These are phyloP conservation scores for Cynodonichthys magdalenae DNA, from an alignment of 2,797 vertebrate species.

Conservation along the genomic window DNA sequence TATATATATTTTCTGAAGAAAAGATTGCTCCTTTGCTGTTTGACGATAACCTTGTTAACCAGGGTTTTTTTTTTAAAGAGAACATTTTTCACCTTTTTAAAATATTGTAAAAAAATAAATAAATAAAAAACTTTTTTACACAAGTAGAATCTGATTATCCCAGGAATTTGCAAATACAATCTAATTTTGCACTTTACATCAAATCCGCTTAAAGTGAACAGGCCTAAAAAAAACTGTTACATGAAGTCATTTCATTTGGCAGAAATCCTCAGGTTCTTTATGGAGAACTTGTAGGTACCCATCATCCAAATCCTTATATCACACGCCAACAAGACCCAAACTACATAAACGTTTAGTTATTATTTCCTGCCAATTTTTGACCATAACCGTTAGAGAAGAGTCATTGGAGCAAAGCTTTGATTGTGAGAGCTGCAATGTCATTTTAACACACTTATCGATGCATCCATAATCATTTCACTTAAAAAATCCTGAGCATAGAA, in stretches of 20 bases:
- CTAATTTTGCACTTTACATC: conserved; percentile 86
- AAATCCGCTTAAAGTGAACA: conserved; percentile 71
- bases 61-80: conserved; percentile 68
- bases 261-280: conserved; percentile 69
- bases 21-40: conserved; percentile 72
- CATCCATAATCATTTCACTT: no score
- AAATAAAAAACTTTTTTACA: conserved; percentile 84
- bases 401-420: no score
- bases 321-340: no score
- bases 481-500: no score
- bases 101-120: conserved; percentile 67
- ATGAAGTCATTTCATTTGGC: conserved; percentile 40
- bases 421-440: no score
- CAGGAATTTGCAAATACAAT: conserved; percentile 88
- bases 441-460: no score
- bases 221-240: conserved; percentile 66
- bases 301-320: conserved; percentile 19
- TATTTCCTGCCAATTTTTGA: no score
- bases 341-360: no score
- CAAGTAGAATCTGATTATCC: conserved; percentile 73
- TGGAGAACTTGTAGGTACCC: conserved; percentile 61
- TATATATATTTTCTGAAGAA: conserved; percentile 77
- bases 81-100: conserved; percentile 75
- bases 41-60: conserved; percentile 77
- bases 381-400: no score